Evolutionary conservation across 2,797 vertebrate genomes (phyloP).

Genomic region (Anguilla megastoma): DNA sequence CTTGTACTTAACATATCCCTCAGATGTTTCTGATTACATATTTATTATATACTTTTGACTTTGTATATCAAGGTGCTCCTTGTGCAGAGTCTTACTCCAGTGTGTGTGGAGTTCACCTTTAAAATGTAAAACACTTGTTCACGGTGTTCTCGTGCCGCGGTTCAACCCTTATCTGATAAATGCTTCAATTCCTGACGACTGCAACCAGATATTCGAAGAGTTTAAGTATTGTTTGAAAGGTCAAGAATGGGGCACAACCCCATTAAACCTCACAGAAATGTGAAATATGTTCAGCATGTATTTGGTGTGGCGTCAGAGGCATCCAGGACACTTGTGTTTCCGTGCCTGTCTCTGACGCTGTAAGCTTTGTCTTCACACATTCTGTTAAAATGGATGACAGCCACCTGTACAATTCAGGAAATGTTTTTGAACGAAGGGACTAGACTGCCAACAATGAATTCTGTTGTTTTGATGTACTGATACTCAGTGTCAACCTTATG

Average conservation of each 20-base stretch:
- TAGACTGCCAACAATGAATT: not conserved
- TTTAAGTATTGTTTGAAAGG: conserved; percentile 3
- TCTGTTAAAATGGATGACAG: not conserved
- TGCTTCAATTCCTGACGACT: not conserved
- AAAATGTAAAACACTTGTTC: not conserved
- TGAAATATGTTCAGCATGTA: not conserved
- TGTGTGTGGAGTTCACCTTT: not conserved
- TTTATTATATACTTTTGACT: not conserved
- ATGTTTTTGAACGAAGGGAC: not conserved
- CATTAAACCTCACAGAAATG: not conserved
- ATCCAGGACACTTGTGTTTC: not conserved
- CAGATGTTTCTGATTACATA: not conserved
- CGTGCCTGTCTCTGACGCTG: not conserved
- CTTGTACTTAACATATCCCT: not conserved
- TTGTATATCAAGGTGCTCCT: not conserved
- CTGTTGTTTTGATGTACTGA: not conserved
- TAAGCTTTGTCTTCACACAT: not conserved
- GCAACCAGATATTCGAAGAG: not conserved
- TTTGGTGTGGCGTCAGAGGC: not conserved
- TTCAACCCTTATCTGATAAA: not conserved
- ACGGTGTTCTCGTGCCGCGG: not conserved
- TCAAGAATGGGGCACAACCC: not conserved
- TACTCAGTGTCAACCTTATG: not conserved
- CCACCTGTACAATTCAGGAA: not conserved
- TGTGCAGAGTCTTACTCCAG: not conserved